Evolutionary conservation across 1,140 invertebrate species (phyloP).

Genomic region (Diploscapter pachys): DNA sequence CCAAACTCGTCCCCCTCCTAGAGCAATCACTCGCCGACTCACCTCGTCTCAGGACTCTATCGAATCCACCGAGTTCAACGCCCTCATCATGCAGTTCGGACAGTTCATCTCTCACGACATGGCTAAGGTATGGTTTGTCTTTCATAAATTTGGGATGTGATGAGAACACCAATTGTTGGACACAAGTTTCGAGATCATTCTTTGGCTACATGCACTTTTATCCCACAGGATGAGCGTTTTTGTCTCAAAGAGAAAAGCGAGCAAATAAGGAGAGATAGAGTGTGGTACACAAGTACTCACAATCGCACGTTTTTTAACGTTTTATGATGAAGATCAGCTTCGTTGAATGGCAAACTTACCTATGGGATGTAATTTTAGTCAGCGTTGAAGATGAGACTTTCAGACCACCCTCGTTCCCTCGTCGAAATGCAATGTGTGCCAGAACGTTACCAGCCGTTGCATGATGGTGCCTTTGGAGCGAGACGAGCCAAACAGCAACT

Average conservation of each 20-base stretch:
- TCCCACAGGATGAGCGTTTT: too few species aligned
- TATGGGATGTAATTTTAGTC: too few species aligned
- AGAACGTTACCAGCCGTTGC: constrained; percentile 55
- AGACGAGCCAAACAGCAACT: constrained; percentile 49
- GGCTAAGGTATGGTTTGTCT: constrained; percentile 17
- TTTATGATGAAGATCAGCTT: too few species aligned
- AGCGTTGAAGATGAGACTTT: background rate
- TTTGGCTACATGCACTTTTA: too few species aligned
- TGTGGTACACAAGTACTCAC: too few species aligned
- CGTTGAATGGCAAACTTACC: too few species aligned
- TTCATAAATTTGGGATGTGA: too few species aligned
- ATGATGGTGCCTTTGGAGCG: constrained; percentile 52
- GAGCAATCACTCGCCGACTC: constrained; percentile 49
- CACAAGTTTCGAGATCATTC: too few species aligned
- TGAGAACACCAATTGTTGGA: too few species aligned
- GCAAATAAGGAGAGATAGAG: too few species aligned
- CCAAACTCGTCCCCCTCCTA: constrained; percentile 44
- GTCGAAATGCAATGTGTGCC: constrained; percentile 57
- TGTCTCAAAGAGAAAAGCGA: too few species aligned
- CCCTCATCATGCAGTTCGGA: constrained; percentile 58
- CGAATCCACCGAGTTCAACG: constrained; percentile 47
- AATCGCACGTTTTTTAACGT: too few species aligned
- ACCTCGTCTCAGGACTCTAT: constrained; percentile 54
- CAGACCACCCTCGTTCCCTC: constrained; percentile 58
- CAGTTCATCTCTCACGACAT: constrained; percentile 59